Conservation (phyloP, 92 coral and sea anemone genomes). For the Porites evermanni region DNA sequence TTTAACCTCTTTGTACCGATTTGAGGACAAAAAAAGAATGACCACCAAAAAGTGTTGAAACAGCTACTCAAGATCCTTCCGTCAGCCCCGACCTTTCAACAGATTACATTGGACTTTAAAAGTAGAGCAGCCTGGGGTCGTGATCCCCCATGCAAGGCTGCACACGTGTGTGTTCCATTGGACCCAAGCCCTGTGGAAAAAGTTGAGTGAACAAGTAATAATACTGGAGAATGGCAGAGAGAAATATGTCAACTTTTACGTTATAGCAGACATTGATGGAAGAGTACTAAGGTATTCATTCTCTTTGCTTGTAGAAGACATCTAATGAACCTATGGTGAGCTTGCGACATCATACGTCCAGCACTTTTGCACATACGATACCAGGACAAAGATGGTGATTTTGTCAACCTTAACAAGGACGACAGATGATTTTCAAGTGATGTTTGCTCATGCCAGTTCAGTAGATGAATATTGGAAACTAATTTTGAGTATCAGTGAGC, state of each 20-base stretch:
- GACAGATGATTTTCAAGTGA: constrained; percentile 47
- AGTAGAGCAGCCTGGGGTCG: not conserved
- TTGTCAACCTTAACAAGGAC: constrained; percentile 55
- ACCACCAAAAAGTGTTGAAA: constrained; percentile 9
- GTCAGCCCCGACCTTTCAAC: constrained; percentile 9
- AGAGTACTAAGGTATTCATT: constrained; percentile 1
- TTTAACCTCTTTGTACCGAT: constrained; percentile 7
- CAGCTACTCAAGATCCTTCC: constrained; percentile 8
- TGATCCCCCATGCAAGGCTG: not conserved
- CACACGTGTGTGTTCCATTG: not conserved
- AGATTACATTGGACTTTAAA: not conserved
- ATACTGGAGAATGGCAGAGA: constrained; percentile 13
- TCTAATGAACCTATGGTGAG: constrained; percentile 26
- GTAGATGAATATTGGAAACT: constrained; percentile 54
- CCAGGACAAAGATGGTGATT: constrained; percentile 60
- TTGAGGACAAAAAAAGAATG: constrained; percentile 4
- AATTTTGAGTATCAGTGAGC: constrained; percentile 57
- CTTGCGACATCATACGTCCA: constrained; percentile 49
- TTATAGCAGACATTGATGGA: not conserved
- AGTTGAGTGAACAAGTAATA: constrained; percentile 2
- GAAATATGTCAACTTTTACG: constrained; percentile 19
- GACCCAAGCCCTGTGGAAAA: constrained; percentile 9
- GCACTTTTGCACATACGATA: constrained; percentile 55
- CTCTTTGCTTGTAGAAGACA: constrained; percentile 48
- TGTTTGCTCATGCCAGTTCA: constrained; percentile 54